These are phyloP conservation scores for Archips crataeganus DNA, from an alignment of 2,888 invertebrate species.

Conservation along the genomic window DNA sequence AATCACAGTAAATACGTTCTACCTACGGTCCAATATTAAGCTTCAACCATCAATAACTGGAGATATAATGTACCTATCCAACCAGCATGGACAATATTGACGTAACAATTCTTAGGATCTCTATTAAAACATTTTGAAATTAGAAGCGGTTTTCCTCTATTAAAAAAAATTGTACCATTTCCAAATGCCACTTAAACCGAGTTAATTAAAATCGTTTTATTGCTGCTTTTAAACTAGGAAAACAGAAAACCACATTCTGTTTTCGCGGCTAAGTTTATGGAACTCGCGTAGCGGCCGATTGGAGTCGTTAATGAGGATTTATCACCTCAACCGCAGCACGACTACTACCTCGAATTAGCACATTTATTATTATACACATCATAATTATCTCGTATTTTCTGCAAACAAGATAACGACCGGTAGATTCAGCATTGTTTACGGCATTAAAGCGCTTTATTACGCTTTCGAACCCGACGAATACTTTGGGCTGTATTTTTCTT, in stretches of 20 bases:
- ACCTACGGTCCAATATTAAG: too few relatives aligned
- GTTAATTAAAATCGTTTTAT: conserved; percentile 37
- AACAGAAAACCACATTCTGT: conserved; percentile 33
- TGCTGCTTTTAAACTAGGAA: conserved; percentile 30
- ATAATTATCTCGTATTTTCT: conserved; percentile 57
- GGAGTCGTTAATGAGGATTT: conserved; percentile 61
- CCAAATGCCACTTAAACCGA: conserved; percentile 24
- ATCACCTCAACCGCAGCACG: conserved; percentile 59
- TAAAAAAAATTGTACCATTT: conserved; percentile 12
- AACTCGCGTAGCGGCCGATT: conserved; percentile 50
- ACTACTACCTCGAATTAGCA: conserved; percentile 61
- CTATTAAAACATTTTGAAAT: neutral
- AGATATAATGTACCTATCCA: too few relatives aligned
- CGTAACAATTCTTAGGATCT: neutral
- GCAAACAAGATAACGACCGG: conserved; percentile 51
- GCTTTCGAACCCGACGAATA: conserved; percentile 43
- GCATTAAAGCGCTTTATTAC: conserved; percentile 54
- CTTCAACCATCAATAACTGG: too few relatives aligned
- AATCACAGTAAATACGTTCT: too few relatives aligned
- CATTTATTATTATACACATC: conserved; percentile 62
- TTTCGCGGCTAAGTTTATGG: conserved; percentile 32
- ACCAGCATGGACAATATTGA: neutral
- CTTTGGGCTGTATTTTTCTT: conserved; percentile 22
- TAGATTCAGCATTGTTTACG: conserved; percentile 53
- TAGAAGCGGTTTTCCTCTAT: neutral